phyloP scores from a whole-genome alignment of 2,888 invertebrate genomes.

The Nudaria mundana region DNA sequence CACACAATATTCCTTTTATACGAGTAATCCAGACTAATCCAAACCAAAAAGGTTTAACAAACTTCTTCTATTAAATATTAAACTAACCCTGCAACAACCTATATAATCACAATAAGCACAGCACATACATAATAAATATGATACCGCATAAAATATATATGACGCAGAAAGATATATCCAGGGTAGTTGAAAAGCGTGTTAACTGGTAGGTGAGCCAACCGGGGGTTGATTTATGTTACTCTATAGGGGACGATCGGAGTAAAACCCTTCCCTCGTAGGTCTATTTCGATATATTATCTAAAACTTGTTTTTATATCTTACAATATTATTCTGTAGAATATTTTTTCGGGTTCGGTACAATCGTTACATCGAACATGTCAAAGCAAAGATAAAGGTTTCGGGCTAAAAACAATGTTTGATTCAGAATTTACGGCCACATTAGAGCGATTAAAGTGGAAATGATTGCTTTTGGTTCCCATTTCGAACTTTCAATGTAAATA shows the following conservation, averaged over 20 bases:
- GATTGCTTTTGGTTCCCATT: constrained; percentile 12
- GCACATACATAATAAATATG: constrained; percentile 9
- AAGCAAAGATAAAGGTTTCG: not conserved
- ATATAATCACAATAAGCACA: constrained; percentile 9
- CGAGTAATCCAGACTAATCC: not conserved
- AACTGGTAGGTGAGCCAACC: constrained; percentile 40
- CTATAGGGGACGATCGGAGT: constrained; percentile 38
- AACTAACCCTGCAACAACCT: not conserved
- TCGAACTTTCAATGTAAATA: too few species aligned
- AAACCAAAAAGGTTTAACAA: not conserved
- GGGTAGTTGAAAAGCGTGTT: constrained; percentile 43
- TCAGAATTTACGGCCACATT: too few species aligned
- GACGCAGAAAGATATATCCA: constrained; percentile 20
- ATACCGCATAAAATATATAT: constrained; percentile 19
- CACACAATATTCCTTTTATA: too few species aligned
- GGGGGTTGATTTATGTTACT: constrained; percentile 44
- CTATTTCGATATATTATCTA: constrained; percentile 37
- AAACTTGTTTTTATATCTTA: constrained; percentile 35
- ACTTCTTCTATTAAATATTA: constrained; percentile 5
- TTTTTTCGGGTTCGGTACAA: constrained; percentile 13
- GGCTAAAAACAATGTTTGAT: constrained; percentile 10
- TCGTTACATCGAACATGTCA: constrained; percentile 14
- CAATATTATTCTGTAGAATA: constrained; percentile 21
- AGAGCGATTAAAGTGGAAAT: too few species aligned
- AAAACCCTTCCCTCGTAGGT: constrained; percentile 36